Base-by-base conservation (phyloP, 1,140 invertebrate species). In the Drosophila bocqueti region DNA sequence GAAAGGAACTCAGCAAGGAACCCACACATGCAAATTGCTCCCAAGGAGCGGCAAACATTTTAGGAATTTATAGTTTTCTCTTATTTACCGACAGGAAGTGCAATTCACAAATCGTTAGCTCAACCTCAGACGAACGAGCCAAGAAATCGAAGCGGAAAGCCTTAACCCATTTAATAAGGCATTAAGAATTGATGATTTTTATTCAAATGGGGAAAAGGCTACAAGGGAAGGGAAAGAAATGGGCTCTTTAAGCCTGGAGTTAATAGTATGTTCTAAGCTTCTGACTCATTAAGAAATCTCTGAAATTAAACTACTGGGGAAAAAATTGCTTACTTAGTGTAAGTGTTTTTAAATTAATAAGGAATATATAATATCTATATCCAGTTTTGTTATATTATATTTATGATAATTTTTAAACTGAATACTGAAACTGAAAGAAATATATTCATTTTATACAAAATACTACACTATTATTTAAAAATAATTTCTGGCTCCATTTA, bases 51-150 rank as follows among this genome's bases (percentile, higher is more conserved):
- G 40, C 54, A 58, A 66, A 79, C 79, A 79, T 79, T 83, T 71
- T 57, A 43, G 71, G 75, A 90, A 89, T 89, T 89, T 90, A 89
- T 89, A 91, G 85, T 90, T 90, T 62, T 83, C 73, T 66, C 57
- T 90, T 89, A 90, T 89, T 89, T 89, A 90, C 85, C 76, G 85
- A 89, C 85, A 89, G 85, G 79, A 91, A 91, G 85, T 89, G 81
- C 78, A 87, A 91, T 91, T 91, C 87, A 82, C 87, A 91, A 91
- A 87, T 91, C 89, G 83, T 91, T 91, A 81, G 80, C 86, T 79
- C 81, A 76, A 79, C 67, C 60, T 46, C 66, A 78, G 63, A 49
- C 62, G 50, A 67, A 31, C n/a, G 34, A 67, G 31, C 65, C 50
- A 75, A 43, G 38, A 52, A 89, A 89, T 75, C 79, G 83, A 83